Evolutionary conservation across 2,113 vertebrate genomes (phyloP).

Genomic region (Gavialis gangeticus): DNA sequence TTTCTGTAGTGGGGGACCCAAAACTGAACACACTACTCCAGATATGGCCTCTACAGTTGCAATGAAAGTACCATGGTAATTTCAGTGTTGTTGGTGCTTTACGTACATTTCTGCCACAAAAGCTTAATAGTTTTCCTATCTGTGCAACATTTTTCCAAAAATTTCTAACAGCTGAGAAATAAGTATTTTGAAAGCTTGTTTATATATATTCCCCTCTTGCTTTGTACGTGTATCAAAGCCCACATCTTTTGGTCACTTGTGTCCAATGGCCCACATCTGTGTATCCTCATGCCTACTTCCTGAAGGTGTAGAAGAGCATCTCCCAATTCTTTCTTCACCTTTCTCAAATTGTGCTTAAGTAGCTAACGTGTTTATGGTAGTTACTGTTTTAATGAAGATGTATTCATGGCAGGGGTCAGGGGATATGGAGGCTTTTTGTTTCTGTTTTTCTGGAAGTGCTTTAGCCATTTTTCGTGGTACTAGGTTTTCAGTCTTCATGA

Average conservation of each 20-base stretch:
- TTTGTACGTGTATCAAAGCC: background rate
- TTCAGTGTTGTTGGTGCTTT: no score
- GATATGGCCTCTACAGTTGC: no score
- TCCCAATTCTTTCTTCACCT: background rate
- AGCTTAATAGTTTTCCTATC: background rate
- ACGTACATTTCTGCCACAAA: background rate
- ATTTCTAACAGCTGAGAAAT: background rate
- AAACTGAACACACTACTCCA: no score
- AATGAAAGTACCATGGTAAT: no score
- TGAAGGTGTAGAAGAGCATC: background rate
- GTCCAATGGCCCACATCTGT: background rate
- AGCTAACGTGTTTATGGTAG: no score
- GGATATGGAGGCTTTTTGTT: background rate
- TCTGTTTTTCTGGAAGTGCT: background rate
- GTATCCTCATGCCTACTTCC: background rate
- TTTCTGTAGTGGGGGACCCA: no score
- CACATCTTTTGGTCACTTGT: background rate
- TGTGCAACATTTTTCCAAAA: background rate
- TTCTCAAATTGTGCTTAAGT: no score
- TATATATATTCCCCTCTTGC: background rate
- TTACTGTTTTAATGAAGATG: no score
- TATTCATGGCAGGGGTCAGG: no score
- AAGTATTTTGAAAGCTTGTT: background rate
- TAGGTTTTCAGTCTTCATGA: background rate
- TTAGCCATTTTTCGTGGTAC: background rate